Base-by-base conservation (phyloP, 2,888 invertebrate genomes). In the Campoplex capitator region DNA sequence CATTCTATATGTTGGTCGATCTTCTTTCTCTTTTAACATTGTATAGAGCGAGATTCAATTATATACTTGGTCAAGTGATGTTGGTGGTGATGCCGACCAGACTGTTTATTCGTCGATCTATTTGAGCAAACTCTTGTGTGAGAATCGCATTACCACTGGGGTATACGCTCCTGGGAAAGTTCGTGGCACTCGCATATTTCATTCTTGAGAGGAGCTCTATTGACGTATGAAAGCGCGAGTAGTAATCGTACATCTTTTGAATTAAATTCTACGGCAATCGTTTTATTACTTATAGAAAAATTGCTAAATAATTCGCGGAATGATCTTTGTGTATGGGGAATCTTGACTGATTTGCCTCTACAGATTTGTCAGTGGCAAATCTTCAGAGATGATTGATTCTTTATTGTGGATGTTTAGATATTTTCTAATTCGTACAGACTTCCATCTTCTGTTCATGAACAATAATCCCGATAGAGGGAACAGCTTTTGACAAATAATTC, bases 1-100 rank as follows among this genome's bases (percentile, higher is more conserved):
- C 32, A 42, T 77, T 42, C 28, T 8, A n/a, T 11, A 6, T 3
- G 23, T 62, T 7, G 3, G 32, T n/a, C 48, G 35, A 28, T 68
- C 45, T 42, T 45, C 35, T 68, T 70, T 18, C 28, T 79, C 67
- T 85, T 84, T 83, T 89, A 82, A 70, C 65, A 75, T 83, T 65
- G 68, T 83, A 76, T 80, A 85, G 79, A 85, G 81, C 88, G 87
- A 76, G 81, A 81, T 85, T 83, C 56, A 73, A 84, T 88, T 87
- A 81, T 35, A 62, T 38, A 38, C 62, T 85, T 84, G 88, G 88
- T 88, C 88, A 89, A 88, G 88, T 86, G 84, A 83, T 81, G 80
- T 85, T 70, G 77, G 77, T 83, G 78, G 84, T 83, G 84, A 79
- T 80, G 76, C 80, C 83, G 83, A 80, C 83, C 77, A 83, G 77